Evolutionary conservation across 1,140 invertebrate genomes (phyloP).

Genomic region (Lithobius niger): DNA sequence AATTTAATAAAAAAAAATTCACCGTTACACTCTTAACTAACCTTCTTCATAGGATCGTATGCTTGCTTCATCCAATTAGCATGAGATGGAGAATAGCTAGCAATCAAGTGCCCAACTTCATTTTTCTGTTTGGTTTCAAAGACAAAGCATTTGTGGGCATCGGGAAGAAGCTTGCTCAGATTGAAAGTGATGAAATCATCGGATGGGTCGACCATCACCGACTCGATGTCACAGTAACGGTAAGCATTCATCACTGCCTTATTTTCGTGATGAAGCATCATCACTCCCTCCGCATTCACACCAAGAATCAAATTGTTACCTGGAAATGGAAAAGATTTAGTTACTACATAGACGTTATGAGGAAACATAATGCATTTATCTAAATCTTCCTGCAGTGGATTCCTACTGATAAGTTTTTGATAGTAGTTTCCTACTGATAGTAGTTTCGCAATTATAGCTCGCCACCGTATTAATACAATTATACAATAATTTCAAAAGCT

Average conservation of each 20-base stretch:
- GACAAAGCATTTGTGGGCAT: constrained; percentile 74
- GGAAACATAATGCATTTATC: too few species aligned
- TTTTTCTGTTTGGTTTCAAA: constrained; percentile 77
- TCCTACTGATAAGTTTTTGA: too few species aligned
- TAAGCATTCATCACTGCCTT: constrained; percentile 82
- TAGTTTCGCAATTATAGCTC: background rate
- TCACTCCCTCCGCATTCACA: constrained; percentile 79
- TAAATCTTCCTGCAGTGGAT: too few species aligned
- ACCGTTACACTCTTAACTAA: too few species aligned
- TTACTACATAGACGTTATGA: too few species aligned
- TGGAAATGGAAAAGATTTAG: constrained; percentile 13
- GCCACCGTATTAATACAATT: background rate
- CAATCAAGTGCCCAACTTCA: constrained; percentile 82
- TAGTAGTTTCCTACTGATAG: background rate
- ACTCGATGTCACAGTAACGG: constrained; percentile 72
- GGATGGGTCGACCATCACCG: constrained; percentile 75
- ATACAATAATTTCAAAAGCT: too few species aligned
- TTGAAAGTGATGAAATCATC: constrained; percentile 82
- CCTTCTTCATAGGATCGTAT: constrained; percentile 48
- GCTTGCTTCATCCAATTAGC: constrained; percentile 76
- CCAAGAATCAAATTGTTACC: constrained; percentile 55
- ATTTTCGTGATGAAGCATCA: constrained; percentile 74
- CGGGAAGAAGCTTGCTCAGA: constrained; percentile 44
- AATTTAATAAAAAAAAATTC: too few species aligned
- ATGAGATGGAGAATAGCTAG: constrained; percentile 73